phyloP scores from a whole-genome alignment of 2,888 invertebrate genomes.

The Crepidodera aurea region DNA sequence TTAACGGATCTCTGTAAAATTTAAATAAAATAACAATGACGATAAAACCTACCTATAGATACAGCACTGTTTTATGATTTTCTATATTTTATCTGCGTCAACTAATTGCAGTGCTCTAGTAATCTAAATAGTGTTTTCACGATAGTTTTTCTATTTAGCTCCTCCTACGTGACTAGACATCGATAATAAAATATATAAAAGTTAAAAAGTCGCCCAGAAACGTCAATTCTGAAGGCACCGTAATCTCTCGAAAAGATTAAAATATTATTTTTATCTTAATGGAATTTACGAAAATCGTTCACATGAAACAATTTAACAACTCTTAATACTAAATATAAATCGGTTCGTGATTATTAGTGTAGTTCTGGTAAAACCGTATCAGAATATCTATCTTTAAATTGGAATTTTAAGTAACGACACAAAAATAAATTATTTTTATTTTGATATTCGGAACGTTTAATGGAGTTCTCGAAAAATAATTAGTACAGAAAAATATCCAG shows the following conservation, averaged over 20 bases:
- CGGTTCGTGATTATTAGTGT: slow-evolving; percentile 29
- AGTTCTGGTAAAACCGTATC: slow-evolving; percentile 19
- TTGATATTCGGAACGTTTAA: slow-evolving; percentile 22
- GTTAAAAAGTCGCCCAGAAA: slow-evolving; percentile 6
- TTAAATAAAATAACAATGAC: no score
- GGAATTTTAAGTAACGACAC: slow-evolving; percentile 30
- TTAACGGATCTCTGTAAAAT: no score
- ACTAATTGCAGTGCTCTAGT: slow-evolving; percentile 6
- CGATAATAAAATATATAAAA: slow-evolving; percentile 19
- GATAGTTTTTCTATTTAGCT: slow-evolving; percentile 15
- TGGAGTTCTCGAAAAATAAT: slow-evolving; percentile 23
- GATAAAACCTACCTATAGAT: no score
- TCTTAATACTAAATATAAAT: slow-evolving; percentile 27
- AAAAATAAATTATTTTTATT: slow-evolving; percentile 30
- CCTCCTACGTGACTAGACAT: slow-evolving; percentile 20
- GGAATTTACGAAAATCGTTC: slow-evolving; percentile 24
- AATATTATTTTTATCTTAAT: slow-evolving; percentile 27
- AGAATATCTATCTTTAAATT: slow-evolving; percentile 23
- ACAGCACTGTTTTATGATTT: slow-evolving; percentile 1
- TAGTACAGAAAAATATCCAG: slow-evolving; percentile 17
- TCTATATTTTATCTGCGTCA: slow-evolving; percentile 12
- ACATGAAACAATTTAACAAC: slow-evolving; percentile 31
- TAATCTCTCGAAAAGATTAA: slow-evolving; percentile 20
- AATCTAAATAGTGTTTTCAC: slow-evolving; percentile 9
- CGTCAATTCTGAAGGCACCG: slow-evolving; percentile 3